These are phyloP conservation scores for Pegoplata infirma DNA, from an alignment of 2,888 invertebrate species.

Conservation along the genomic window DNA sequence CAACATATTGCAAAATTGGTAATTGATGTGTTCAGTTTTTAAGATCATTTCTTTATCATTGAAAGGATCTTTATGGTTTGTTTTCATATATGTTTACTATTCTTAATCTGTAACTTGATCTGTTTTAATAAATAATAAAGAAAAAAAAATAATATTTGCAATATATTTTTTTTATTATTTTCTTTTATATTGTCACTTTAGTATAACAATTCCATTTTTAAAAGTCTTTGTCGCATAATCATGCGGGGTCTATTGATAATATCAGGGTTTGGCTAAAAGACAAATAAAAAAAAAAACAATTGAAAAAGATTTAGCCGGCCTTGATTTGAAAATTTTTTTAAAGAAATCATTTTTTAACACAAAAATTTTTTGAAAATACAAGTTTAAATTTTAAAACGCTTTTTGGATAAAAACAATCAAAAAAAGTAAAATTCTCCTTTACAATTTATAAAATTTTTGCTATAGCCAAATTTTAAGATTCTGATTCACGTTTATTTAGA, in stretches of 20 bases:
- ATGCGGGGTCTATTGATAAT: constrained; percentile 49
- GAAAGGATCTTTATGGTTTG: constrained; percentile 30
- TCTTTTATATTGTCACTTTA: constrained; percentile 55
- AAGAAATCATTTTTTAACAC: too few species aligned
- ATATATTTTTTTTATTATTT: constrained; percentile 30
- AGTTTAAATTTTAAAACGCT: too few species aligned
- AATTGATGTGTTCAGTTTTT: constrained; percentile 32
- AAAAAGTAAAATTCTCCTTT: too few species aligned
- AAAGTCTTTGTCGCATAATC: constrained; percentile 48
- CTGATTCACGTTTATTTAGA: too few species aligned
- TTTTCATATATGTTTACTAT: constrained; percentile 3
- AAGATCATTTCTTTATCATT: constrained; percentile 25
- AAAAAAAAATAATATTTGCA: constrained; percentile 38
- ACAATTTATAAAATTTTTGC: too few species aligned
- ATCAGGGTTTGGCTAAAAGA: constrained; percentile 46
- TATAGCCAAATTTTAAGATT: too few species aligned
- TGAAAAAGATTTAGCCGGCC: too few species aligned
- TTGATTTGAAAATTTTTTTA: too few species aligned
- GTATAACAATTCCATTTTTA: constrained; percentile 61
- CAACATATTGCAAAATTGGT: constrained; percentile 10
- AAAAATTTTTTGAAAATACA: too few species aligned
- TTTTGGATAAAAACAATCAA: too few species aligned
- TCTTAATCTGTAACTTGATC: constrained; percentile 54
- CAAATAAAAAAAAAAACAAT: too few species aligned
- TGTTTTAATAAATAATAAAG: constrained; percentile 57